Base-by-base conservation (phyloP, 2,113 vertebrate genomes). In the Chloropsis hardwickii region DNA sequence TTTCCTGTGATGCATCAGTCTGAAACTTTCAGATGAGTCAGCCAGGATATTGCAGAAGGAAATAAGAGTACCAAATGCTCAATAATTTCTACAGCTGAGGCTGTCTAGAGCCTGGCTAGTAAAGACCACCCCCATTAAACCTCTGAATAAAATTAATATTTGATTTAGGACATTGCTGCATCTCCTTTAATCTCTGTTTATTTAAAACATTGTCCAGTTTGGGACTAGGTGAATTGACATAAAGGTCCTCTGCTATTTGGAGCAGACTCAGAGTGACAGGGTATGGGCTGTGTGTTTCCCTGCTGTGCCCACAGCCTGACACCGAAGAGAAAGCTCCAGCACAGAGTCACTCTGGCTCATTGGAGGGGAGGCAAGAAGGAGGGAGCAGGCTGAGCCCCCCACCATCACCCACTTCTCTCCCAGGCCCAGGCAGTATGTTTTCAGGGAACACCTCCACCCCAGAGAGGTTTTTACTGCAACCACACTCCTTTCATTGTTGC, bases 1-100 rank as follows among this genome's bases (percentile, higher is more conserved):
- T 73, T 88, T 90, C 11, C 47, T 91, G 29, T 81, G 65, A 74
- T 83, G 28, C 18, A 17, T 86, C 47, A 45, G 51, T 48, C 60
- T 88, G 60, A 90, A 71, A 61, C 29, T 79, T 91, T 54, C 71
- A 50, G 40, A 69, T 92, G 86, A 90, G 39, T 92, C 82, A 92
- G 67, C 5, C 76, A 92, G 58, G 65, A 67, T 74, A 58, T 40
- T 58, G 40, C 11, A 61, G 33, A 78, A 74, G 44, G 53, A 94
- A 94, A n/a, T 61, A 64, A 45, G n/a, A 80, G 37, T 53, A 67
- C 17, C 45, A 76, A 86, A 79, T 33, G 18, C 25, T 57, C 45
- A 65, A 37, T 58, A 78, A 86, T 86, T 94, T 95, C 61, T 81
- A 24, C 65, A 89, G 61, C 18, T 91, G 65, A 92, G 61, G 18